Conservation (phyloP, 2,888 invertebrate genomes). For the Morinoia aosen region DNA sequence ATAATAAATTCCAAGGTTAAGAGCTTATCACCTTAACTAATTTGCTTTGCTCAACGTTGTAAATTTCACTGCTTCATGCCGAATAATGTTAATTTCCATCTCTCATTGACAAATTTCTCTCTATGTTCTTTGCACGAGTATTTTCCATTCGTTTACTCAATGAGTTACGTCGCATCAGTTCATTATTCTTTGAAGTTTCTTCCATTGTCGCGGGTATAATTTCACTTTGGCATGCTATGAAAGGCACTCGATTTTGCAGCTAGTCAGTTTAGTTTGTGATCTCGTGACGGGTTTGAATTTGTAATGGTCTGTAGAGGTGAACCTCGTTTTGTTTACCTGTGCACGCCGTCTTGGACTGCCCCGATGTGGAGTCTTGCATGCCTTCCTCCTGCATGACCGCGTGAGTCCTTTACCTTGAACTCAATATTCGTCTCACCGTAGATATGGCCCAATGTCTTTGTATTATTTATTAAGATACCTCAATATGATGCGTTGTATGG, state of each 20-base stretch:
- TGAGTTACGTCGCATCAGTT: background rate
- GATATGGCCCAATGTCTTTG: background rate
- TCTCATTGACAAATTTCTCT: background rate
- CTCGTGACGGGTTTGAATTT: background rate
- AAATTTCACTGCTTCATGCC: background rate
- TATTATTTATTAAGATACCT: background rate
- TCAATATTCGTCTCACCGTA: background rate
- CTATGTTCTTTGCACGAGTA: background rate
- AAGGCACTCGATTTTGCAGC: background rate
- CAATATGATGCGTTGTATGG: background rate
- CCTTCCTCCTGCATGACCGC: background rate
- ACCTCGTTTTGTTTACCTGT: background rate
- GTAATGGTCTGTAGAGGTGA: background rate
- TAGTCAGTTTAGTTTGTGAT: background rate
- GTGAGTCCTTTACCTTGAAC: conserved; percentile 8
- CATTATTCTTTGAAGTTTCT: background rate
- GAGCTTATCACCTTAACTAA: background rate
- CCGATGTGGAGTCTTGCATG: conserved; percentile 19
- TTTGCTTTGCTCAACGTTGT: background rate
- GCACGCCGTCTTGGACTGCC: conserved; percentile 27
- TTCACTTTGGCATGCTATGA: background rate
- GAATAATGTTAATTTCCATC: background rate
- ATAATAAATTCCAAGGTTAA: background rate
- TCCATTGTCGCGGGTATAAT: background rate
- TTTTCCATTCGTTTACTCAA: background rate